Evolutionary conservation across 2,113 vertebrate species (phyloP), one percentile per base, ranked within the genome.

Genomic region (Gallinago jamesoni): DNA sequence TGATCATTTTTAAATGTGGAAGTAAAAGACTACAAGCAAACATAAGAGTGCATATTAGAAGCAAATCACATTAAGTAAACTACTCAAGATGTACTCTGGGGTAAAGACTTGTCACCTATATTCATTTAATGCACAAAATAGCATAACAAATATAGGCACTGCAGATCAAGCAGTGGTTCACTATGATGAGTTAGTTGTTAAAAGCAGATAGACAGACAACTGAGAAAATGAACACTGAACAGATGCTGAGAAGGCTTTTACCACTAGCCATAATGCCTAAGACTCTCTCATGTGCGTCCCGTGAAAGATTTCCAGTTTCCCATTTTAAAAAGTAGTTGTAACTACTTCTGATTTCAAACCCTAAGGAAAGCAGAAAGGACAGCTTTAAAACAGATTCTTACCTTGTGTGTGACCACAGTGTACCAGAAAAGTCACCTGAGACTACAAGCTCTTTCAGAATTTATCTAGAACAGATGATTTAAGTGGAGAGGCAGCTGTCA

Each of bases 1-100:
- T 82, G 74, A 88, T 95, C 45, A 87, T 92, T 91, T 92, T 91
- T 80, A 95, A 93, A 94, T 31, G 41, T 60, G 50, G 86, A 97
- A 95, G 53, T 75, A 77, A 93, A 96, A 95, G 59, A 43, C 90
- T 84, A 74, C 50, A 78, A 89, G 57, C 35, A 92, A 94, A 86
- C 15, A 37, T 69, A 89, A 87, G 35, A 89, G 45, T 52, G 53
- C 7, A 20, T 68, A 77, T 52, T 77, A 85, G 33, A 81, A 87
- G 68, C 6, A 83, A 88, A 88, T 62, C 75, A 86, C 37, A 91
- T 84, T 91, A 95, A 93, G 48, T 31, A 89, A 96, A 92, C 83
- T 86, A 64, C 64, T 94, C 76, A 82, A 78, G 76, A 64, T 75
- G 48, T 84, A 81, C 91, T 88, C 87, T 83, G n/a, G 87, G n/a